Evolutionary conservation across 2,113 vertebrate genomes (phyloP).

Genomic region (Hystrix cristata): DNA sequence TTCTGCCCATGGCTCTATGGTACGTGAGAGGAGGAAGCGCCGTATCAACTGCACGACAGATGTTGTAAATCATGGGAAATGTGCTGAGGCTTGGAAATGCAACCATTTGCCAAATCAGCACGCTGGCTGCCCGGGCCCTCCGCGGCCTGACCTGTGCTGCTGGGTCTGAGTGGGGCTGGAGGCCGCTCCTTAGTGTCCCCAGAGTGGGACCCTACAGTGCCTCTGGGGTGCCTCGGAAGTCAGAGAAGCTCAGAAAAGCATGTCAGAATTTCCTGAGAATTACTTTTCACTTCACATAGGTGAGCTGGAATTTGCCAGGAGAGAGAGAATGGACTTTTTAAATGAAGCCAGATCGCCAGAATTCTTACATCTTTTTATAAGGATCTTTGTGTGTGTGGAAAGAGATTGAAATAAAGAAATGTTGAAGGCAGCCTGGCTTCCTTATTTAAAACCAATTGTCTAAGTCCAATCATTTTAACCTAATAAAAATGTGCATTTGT

Average conservation of each 20-base stretch:
- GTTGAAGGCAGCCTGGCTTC: background rate
- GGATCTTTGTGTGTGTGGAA: background rate
- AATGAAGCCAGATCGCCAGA: conserved; percentile 18
- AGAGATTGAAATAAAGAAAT: conserved; percentile 14
- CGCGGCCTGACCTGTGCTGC: background rate
- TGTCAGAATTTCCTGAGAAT: background rate
- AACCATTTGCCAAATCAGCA: background rate
- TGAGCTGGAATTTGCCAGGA: background rate
- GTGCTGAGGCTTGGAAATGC: conserved; percentile 22
- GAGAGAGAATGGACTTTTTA: background rate
- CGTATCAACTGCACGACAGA: accelerated
- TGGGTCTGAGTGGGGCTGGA: background rate
- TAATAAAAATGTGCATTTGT: background rate
- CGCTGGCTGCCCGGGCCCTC: background rate
- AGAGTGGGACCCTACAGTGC: background rate
- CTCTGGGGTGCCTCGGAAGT: background rate
- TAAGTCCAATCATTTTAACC: background rate
- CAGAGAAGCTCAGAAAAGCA: conserved; percentile 30
- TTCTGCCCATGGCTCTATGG: background rate
- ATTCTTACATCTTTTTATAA: background rate
- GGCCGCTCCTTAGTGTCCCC: accelerated
- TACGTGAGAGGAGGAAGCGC: background rate
- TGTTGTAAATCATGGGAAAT: background rate
- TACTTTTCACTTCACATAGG: background rate
- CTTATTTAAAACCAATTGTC: conserved; percentile 21